phyloP scores from a whole-genome alignment of 2,888 invertebrate species.

The Cataglyphis altisquamis region DNA sequence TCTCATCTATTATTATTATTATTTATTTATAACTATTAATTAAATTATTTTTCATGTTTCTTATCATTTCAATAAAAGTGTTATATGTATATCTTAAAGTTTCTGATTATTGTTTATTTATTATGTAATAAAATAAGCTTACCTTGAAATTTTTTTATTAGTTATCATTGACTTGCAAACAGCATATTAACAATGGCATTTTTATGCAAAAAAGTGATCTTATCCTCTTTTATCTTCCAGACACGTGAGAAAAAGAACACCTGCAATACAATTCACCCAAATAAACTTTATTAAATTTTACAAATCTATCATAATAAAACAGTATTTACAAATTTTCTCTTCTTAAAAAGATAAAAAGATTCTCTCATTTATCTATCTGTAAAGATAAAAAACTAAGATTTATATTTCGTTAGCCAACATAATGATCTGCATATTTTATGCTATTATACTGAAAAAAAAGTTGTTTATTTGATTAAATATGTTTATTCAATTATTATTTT shows the following conservation, averaged over 20 bases:
- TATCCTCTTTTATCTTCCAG: background rate
- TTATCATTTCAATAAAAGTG: background rate
- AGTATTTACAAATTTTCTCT: background rate
- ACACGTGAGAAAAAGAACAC: background rate
- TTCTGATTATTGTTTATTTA: background rate
- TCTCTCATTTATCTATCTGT: no score
- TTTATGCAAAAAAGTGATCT: background rate
- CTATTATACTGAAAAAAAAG: no score
- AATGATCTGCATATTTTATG: no score
- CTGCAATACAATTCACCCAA: background rate
- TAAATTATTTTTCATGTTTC: background rate
- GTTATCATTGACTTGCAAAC: background rate
- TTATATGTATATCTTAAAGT: background rate
- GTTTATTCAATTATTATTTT: no score
- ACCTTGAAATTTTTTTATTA: constrained; percentile 9
- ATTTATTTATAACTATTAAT: no score
- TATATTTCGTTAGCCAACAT: no score
- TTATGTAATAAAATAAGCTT: background rate
- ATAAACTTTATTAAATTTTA: constrained; percentile 3
- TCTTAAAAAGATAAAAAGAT: background rate
- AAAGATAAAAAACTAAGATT: no score
- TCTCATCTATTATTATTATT: background rate
- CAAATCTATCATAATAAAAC: background rate
- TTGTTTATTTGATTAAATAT: no score
- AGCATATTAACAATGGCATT: no score